These are phyloP conservation scores for Rhyacophila evoluta DNA, from an alignment of 2,888 invertebrate species.

Conservation along the genomic window DNA sequence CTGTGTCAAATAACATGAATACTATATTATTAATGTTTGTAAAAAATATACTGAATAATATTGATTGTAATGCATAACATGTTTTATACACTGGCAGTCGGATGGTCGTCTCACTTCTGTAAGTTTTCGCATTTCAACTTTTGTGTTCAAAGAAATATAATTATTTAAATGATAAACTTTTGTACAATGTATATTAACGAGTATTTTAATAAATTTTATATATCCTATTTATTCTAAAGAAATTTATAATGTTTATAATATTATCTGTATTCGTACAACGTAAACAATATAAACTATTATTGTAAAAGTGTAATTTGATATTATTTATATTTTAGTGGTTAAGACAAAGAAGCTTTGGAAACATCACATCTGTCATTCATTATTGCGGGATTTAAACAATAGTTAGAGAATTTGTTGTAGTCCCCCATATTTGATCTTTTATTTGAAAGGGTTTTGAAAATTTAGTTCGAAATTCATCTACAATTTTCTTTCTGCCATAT, in stretches of 20 bases:
- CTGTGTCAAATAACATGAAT: conserved; percentile 39
- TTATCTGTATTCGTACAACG: conserved; percentile 1
- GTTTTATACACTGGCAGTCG: background rate
- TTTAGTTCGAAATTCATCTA: no score
- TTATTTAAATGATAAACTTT: conserved; percentile 23
- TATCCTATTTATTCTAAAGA: conserved; percentile 47
- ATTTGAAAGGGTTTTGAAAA: no score
- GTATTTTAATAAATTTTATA: conserved; percentile 39
- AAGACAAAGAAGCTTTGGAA: conserved; percentile 1
- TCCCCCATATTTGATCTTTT: no score
- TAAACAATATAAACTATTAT: conserved; percentile 27
- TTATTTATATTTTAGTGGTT: conserved; percentile 38
- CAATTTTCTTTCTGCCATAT: no score
- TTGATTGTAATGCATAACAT: background rate
- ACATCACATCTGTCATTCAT: background rate
- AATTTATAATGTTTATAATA: conserved; percentile 38
- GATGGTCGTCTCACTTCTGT: background rate
- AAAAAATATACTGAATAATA: background rate
- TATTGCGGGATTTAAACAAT: background rate
- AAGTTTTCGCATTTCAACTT: background rate
- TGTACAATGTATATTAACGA: conserved; percentile 36
- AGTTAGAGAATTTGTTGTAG: no score
- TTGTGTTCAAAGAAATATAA: conserved; percentile 18
- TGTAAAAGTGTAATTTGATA: conserved; percentile 33
- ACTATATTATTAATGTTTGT: conserved; percentile 9